Base-by-base conservation (phyloP, 2,888 invertebrate species). In the Subacronicta megacephala region DNA sequence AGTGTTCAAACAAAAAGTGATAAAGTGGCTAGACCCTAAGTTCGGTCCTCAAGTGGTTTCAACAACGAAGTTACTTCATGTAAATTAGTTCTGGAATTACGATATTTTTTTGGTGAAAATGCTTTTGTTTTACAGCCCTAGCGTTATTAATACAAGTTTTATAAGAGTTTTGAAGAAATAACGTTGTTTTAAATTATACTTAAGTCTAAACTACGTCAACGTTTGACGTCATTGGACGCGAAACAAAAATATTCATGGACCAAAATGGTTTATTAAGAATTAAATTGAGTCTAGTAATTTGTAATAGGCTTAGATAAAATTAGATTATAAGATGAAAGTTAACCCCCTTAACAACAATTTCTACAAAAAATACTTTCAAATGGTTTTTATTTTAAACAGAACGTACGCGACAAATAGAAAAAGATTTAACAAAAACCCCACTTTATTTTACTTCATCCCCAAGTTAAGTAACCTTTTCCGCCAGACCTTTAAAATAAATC, bases 61-160 rank as follows among this genome's bases (percentile, higher is more conserved):
- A 59, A 56, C 52, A 52, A 37, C 46, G 45, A 68, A 74, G 60
- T 77, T 74, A 70, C 61, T 76, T 79, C 75, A 83, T 80, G 82
- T 72, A 81, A 84, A 85, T 83, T 80, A 81, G 73, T 60, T 71
- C 62, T 54, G 53, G 55, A 69, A 72, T 75, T 72, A 75, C 77
- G 71, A 78, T 75, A 75, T 77, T 72, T 69, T n/a, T 80, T 66
- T 77, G 74, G 79, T 77, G 66, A 56, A 68, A 70, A 72, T 75
- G 66, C 75, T 78, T 78, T 77, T 76, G 72, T 78, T 77, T 71
- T 74, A 70, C 42, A 38, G 36, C 40, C 29, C 47, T 51, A 7
- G 17, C 23, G 41, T 54, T 58, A 52, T 70, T 59, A 70, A 64
- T 52, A 52, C 50, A 55, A 64, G 36, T 63, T 69, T 36, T 37